phyloP scores from a whole-genome alignment of 2,888 invertebrate species.

The Clunio marinus region DNA sequence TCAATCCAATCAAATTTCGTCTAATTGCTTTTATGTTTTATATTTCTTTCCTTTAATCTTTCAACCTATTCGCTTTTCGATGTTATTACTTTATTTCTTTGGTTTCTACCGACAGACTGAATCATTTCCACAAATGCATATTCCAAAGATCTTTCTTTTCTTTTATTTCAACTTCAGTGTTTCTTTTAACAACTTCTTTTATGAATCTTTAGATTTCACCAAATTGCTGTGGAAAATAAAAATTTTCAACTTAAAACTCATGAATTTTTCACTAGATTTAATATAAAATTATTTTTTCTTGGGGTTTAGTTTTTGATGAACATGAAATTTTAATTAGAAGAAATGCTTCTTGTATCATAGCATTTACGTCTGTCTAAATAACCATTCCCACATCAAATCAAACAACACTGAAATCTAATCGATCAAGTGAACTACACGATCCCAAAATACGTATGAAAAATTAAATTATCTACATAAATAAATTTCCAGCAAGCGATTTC shows the following conservation, averaged over 20 bases:
- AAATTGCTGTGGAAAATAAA: constrained; percentile 6
- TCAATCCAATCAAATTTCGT: neutral
- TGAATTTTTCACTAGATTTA: too few relatives aligned
- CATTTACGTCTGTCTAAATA: too few relatives aligned
- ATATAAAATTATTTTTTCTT: neutral
- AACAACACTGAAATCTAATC: too few relatives aligned
- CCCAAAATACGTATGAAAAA: too few relatives aligned
- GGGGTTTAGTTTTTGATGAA: constrained; percentile 7
- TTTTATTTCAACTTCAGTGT: too few relatives aligned
- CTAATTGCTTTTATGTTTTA: neutral
- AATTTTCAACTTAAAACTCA: neutral
- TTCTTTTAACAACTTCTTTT: constrained; percentile 7
- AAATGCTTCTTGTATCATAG: neutral
- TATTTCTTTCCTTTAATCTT: neutral
- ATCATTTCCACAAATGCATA: neutral
- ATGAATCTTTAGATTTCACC: neutral
- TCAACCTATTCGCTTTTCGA: neutral
- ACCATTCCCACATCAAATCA: neutral
- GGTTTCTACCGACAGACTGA: neutral
- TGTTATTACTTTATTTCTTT: neutral
- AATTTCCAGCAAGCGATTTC: neutral
- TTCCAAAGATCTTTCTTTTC: neutral
- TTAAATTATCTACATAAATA: too few relatives aligned
- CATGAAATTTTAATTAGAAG: constrained; percentile 9
- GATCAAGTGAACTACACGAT: neutral